Conservation (phyloP, 2,797 vertebrate genomes). For the Sebastes aleutianus region DNA sequence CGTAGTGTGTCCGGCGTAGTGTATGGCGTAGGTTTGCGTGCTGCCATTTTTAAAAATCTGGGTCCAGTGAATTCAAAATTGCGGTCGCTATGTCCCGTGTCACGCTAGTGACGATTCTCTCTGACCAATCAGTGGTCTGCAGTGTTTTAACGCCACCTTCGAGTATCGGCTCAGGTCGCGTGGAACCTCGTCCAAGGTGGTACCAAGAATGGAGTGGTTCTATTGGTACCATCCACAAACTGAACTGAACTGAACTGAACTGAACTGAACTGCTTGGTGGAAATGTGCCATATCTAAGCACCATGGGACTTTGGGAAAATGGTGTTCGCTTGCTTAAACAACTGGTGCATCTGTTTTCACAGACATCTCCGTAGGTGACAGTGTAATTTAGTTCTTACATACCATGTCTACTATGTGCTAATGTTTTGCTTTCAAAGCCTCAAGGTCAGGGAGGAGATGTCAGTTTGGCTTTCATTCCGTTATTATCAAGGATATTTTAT, state of each 20-base stretch:
- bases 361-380: neutral
- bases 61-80: no score
- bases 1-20: no score
- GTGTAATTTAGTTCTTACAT: constrained; percentile 3
- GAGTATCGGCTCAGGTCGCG: neutral
- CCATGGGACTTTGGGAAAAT: neutral
- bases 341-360: neutral
- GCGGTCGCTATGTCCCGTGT: no score
- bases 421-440: constrained; percentile 4
- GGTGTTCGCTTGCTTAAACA: neutral
- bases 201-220: neutral
- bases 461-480: neutral
- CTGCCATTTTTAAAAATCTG: no score
- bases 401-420: constrained; percentile 2
- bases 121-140: no score
- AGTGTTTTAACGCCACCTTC: no score
- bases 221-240: neutral
- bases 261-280: neutral
- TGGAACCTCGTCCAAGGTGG: neutral
- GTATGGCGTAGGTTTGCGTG: no score
- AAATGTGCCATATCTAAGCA: neutral
- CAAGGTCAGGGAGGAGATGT: constrained; percentile 17
- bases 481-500: constrained; percentile 39
- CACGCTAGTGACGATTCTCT: no score
- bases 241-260: neutral